phyloP scores from a whole-genome alignment of 2,797 vertebrate genomes.

The Sardinella longiceps region DNA sequence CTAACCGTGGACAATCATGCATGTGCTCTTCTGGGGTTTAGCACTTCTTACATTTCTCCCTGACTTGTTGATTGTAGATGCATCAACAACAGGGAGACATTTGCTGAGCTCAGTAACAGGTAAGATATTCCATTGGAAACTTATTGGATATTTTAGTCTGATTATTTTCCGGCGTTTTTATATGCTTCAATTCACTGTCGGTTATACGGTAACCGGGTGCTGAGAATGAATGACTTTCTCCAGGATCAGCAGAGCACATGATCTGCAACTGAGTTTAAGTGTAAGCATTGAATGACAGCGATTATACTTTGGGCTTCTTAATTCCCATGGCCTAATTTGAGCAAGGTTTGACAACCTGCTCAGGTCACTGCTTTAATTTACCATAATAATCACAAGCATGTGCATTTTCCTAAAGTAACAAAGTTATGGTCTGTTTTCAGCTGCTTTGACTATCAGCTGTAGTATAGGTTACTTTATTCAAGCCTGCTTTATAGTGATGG shows the following conservation, averaged over 20 bases:
- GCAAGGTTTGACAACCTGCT: not conserved
- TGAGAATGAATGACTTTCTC: conserved; percentile 75
- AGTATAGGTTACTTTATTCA: not conserved
- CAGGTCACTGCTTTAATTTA: not conserved
- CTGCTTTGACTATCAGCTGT: not conserved
- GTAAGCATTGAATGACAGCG: conserved; percentile 34
- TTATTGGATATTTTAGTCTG: not conserved
- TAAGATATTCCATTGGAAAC: conserved; percentile 69
- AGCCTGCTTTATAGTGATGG: not conserved
- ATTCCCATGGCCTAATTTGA: conserved; percentile 4
- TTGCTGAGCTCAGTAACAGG: conserved; percentile 84
- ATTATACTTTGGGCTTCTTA: not conserved
- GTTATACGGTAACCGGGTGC: conserved; percentile 43
- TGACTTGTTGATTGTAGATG: conserved; percentile 77
- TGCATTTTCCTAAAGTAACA: not conserved
- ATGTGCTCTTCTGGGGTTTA: conserved; percentile 87
- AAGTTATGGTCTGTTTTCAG: not conserved
- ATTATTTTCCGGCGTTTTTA: conserved; percentile 7
- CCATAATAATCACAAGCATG: not conserved
- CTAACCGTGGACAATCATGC: conserved; percentile 85
- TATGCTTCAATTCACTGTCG: conserved; percentile 34
- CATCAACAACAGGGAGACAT: conserved; percentile 73
- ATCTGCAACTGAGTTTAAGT: conserved; percentile 53
- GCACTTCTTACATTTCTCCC: conserved; percentile 80
- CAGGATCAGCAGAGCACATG: conserved; percentile 57